Conservation (phyloP, 2,888 invertebrate genomes). For the Erebia aethiops region DNA sequence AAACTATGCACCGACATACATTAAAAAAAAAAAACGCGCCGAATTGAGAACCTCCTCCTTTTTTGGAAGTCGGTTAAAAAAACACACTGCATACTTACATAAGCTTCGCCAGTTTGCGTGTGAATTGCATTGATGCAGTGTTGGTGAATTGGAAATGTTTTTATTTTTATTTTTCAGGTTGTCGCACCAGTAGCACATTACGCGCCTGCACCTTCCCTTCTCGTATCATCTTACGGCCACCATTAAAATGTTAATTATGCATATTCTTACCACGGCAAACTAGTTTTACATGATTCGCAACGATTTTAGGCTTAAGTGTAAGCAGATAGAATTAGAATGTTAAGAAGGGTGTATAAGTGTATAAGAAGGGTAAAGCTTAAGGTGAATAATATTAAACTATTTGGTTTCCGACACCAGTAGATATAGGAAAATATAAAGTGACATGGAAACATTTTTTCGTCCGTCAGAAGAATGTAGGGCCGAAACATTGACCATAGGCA, state of each 20-base stretch:
- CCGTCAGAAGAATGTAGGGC: background rate
- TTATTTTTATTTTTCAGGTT: slow-evolving; percentile 40
- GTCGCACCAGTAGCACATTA: slow-evolving; percentile 67
- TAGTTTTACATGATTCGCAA: background rate
- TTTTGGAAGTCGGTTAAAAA: too few relatives aligned
- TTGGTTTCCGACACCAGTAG: background rate
- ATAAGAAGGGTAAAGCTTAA: background rate
- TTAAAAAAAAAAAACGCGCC: too few relatives aligned
- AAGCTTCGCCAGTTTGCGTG: too few relatives aligned
- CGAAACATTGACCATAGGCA: too few relatives aligned
- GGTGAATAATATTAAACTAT: background rate
- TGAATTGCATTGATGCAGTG: too few relatives aligned
- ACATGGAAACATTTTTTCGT: background rate
- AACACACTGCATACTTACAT: too few relatives aligned
- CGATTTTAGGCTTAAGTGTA: background rate
- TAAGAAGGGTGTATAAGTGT: background rate
- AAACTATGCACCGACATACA: too few relatives aligned
- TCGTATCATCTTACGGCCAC: slow-evolving; percentile 62
- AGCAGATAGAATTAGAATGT: background rate
- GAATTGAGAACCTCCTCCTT: too few relatives aligned
- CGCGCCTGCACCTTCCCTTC: slow-evolving; percentile 63
- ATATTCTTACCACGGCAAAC: background rate
- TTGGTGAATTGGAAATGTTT: too few relatives aligned
- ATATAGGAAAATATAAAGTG: too few relatives aligned
- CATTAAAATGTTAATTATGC: slow-evolving; percentile 38